phyloP scores from a whole-genome alignment of 2,797 vertebrate genomes.

The Pagetopsis macropterus region DNA sequence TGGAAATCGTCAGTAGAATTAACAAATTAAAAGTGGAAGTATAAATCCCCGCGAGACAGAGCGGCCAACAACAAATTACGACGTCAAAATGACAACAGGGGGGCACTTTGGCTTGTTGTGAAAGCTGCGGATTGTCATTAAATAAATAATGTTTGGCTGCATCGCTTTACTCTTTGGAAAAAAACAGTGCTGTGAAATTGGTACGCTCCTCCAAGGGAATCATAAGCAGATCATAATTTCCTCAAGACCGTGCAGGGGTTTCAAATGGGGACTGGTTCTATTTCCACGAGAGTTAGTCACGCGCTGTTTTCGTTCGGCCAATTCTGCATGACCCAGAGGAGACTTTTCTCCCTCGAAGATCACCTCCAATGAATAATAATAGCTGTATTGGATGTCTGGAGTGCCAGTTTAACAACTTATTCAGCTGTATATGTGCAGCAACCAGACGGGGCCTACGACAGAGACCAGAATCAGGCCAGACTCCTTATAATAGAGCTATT shows the following conservation, averaged over 20 bases:
- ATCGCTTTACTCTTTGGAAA: constrained; percentile 44
- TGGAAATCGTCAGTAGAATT: constrained; percentile 22
- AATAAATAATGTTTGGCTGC: constrained; percentile 52
- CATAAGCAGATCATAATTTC: constrained; percentile 48
- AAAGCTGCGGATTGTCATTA: constrained; percentile 51
- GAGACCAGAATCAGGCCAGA: neutral
- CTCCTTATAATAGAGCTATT: too few relatives aligned
- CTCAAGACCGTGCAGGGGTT: constrained; percentile 15
- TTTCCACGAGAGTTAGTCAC: constrained; percentile 29
- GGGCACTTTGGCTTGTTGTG: constrained; percentile 43
- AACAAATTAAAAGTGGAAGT: constrained; percentile 38
- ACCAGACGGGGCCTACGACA: neutral
- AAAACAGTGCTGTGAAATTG: constrained; percentile 41
- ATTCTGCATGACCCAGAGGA: constrained; percentile 3
- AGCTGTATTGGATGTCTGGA: neutral
- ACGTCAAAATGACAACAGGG: constrained; percentile 30
- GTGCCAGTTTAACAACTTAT: neutral
- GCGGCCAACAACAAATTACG: constrained; percentile 6
- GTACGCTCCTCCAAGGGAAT: constrained; percentile 33
- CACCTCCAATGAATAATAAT: constrained; percentile 15
- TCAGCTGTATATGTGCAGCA: neutral
- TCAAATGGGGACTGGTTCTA: constrained; percentile 5
- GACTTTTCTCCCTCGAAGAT: neutral
- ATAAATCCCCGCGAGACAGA: neutral
- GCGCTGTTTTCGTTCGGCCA: constrained; percentile 1